Evolutionary conservation across 2,797 vertebrate genomes (phyloP), one percentile per base, ranked within the genome.

Genomic region (Rhincodon typus): DNA sequence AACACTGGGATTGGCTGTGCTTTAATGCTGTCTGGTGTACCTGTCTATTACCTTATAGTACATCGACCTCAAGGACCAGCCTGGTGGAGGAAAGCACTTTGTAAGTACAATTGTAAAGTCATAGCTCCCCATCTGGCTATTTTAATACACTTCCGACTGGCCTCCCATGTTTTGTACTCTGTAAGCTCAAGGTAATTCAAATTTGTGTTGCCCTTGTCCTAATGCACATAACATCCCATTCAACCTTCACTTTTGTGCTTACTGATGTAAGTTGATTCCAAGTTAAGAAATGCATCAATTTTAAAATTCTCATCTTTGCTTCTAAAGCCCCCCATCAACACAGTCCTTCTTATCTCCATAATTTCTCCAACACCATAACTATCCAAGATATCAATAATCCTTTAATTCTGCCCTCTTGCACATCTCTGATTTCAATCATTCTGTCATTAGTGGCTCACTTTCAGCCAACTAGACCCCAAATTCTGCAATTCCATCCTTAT

Each of bases 1-100:
- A 96, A 95, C 82, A 94, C 94, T 23, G 96, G 96, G 30, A 95
- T 96, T 19, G 70, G 94, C 93, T 96, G 72, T 86, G 70, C 84
- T 13, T 84, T 96, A 53, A 96, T 67, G 12, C 96, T 96, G 5
- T 96, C 96, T 2, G 96, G 96, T 50, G 86, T 95, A 19, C 96
- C 96, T 82, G 94, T 90, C 95, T 96, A 95, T 77, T 95, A 77
- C 46, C 70, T 95, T 50, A 19, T 77, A 19, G 17, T 95, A 50
- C 5, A 7, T 30, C 70, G 30, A 15, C 1, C 30, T 53, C 70
- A 57, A 53, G 12, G 13, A 77, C 94, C 94, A 77, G 94, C 15
- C 46, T 77, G 46, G 42, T 95, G 70, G 46, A 77, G 94, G n/a
- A 77, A 95, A 95, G 46, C 70, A 74, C 30, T 57, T 77, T 2